Conservation (phyloP, 2,888 invertebrate genomes). For the Harpagoxenus sublaevis region DNA sequence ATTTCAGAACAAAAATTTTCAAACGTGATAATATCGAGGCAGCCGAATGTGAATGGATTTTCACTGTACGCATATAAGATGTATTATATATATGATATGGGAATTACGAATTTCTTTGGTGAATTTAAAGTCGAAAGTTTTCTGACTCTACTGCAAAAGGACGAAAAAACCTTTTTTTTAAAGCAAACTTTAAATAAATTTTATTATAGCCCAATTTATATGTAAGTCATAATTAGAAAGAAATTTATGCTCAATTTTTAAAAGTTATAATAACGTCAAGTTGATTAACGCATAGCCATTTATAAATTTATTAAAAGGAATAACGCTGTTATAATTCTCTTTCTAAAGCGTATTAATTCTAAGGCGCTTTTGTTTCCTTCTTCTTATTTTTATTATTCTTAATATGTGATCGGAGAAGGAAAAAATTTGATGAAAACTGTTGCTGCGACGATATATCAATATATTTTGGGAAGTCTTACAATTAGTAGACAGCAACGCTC, state of each 20-base stretch:
- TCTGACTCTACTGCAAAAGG: not conserved
- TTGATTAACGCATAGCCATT: not conserved
- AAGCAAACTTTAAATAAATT: not conserved
- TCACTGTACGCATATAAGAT: constrained; percentile 4
- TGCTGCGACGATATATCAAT: not conserved
- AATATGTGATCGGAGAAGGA: not conserved
- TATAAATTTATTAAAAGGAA: not conserved
- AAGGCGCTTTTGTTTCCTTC: not conserved
- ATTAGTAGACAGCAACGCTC: not conserved
- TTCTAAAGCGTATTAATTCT: not conserved
- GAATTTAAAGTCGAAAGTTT: constrained; percentile 1
- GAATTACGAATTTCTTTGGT: constrained; percentile 13
- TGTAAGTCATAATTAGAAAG: not conserved
- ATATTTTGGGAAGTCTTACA: not conserved
- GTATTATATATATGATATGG: constrained; percentile 8
- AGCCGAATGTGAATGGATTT: constrained; percentile 33
- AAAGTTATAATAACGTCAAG: not conserved
- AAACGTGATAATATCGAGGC: constrained; percentile 8
- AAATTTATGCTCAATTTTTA: not conserved
- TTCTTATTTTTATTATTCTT: not conserved
- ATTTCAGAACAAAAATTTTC: constrained; percentile 31
- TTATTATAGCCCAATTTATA: not conserved
- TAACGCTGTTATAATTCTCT: not conserved
- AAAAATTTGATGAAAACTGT: not conserved
- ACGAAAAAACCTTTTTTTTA: not conserved